phyloP scores from a whole-genome alignment of 2,888 invertebrate genomes.

The Volucella zonaria region DNA sequence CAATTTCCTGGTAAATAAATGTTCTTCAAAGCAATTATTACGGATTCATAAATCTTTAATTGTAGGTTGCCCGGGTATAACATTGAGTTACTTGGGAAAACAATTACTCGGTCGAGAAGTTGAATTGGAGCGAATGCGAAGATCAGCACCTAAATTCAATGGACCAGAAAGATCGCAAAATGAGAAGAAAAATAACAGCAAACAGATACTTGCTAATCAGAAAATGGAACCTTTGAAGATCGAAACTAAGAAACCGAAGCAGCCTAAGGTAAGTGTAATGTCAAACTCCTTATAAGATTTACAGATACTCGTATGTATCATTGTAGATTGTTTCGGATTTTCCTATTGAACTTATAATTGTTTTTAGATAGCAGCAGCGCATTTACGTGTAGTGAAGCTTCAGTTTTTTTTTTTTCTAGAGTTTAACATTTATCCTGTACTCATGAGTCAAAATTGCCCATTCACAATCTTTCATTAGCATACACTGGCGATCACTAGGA shows the following conservation, averaged over 20 bases:
- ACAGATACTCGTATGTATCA: no score
- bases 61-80: slow-evolving; percentile 79
- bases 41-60: background rate
- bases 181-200: slow-evolving; percentile 19
- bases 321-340: slow-evolving; percentile 3
- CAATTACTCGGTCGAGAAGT: slow-evolving; percentile 93
- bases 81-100: slow-evolving; percentile 87
- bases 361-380: no score
- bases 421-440: no score
- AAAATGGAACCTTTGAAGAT: slow-evolving; percentile 86
- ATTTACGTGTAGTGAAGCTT: no score
- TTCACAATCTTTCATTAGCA: no score
- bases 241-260: slow-evolving; percentile 78
- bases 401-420: no score
- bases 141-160: slow-evolving; percentile 81
- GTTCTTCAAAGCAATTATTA: no score
- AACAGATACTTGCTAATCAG: slow-evolving; percentile 86
- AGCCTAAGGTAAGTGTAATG: slow-evolving; percentile 50
- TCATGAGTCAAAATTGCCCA: no score
- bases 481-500: no score
- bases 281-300: no score
- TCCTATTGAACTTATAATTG: slow-evolving; percentile 44
- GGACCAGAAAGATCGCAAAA: slow-evolving; percentile 7
- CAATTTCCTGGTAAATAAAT: slow-evolving; percentile 79
- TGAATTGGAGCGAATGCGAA: slow-evolving; percentile 89